Evolutionary conservation across 2,888 invertebrate genomes (phyloP).

Genomic region (Drosophila parthenogenetica): DNA sequence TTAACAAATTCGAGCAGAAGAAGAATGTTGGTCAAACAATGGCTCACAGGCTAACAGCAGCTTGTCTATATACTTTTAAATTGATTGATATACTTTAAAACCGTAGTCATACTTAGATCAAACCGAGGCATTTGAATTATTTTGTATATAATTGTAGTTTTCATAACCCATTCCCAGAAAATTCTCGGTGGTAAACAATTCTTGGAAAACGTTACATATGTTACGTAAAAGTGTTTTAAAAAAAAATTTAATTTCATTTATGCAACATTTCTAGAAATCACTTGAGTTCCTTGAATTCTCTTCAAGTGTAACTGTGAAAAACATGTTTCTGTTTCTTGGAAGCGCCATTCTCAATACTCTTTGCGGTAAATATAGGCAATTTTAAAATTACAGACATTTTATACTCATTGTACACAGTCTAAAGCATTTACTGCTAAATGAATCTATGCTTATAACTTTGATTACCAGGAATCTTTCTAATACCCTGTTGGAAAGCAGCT

Average conservation of each 20-base stretch:
- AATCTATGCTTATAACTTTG: too few species aligned
- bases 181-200: too few species aligned
- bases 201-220: too few species aligned
- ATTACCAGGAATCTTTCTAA: too few species aligned
- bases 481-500: too few species aligned
- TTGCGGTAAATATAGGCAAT: neutral
- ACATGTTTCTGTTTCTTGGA: neutral
- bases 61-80: neutral
- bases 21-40: constrained; percentile 1
- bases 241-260: neutral
- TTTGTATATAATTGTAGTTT: neutral
- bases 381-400: neutral
- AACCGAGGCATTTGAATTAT: neutral
- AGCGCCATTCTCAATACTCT: neutral
- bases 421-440: neutral
- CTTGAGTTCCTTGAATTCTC: neutral
- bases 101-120: neutral
- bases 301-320: neutral
- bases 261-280: neutral
- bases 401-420: neutral
- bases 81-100: neutral
- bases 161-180: too few species aligned
- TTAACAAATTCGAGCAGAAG: neutral
- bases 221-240: too few species aligned
- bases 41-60: neutral